Conservation (phyloP, 1,140 invertebrate species). For the Diprion similis region DNA sequence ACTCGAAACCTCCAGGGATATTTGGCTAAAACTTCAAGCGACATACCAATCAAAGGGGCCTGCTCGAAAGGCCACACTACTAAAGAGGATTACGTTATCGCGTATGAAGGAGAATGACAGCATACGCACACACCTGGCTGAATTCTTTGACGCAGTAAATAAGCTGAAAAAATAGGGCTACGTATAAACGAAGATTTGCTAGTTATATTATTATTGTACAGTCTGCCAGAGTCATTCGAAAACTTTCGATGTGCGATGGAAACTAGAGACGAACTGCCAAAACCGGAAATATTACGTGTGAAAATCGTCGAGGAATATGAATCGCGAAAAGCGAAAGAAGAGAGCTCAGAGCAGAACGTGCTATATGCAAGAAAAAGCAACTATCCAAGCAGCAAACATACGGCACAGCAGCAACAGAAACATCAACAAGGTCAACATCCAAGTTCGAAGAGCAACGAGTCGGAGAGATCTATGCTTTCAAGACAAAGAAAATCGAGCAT, state of each 20-base stretch:
- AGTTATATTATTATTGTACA: constrained; percentile 19
- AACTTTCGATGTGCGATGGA: constrained; percentile 22
- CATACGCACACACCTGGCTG: too few species aligned
- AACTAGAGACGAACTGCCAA: constrained; percentile 26
- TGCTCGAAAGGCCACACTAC: constrained; percentile 24
- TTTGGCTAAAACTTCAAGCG: constrained; percentile 5
- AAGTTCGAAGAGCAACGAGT: not conserved
- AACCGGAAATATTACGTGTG: constrained; percentile 22
- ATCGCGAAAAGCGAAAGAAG: constrained; percentile 14
- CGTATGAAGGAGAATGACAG: too few species aligned
- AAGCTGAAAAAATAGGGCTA: constrained; percentile 1
- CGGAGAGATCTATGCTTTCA: not conserved
- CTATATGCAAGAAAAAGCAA: constrained; percentile 16
- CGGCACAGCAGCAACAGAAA: not conserved
- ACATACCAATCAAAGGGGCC: constrained; percentile 20
- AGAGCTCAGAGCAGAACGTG: constrained; percentile 8
- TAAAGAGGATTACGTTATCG: too few species aligned
- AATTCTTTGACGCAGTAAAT: too few species aligned
- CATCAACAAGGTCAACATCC: not conserved
- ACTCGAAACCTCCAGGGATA: not conserved
- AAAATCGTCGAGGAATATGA: constrained; percentile 29
- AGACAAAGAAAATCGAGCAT: not conserved
- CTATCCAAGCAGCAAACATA: not conserved
- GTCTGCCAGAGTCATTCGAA: constrained; percentile 20
- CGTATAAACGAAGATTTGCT: constrained; percentile 20